Conservation (phyloP, 2,797 vertebrate genomes). For the Melanotaenia parkinsoni region DNA sequence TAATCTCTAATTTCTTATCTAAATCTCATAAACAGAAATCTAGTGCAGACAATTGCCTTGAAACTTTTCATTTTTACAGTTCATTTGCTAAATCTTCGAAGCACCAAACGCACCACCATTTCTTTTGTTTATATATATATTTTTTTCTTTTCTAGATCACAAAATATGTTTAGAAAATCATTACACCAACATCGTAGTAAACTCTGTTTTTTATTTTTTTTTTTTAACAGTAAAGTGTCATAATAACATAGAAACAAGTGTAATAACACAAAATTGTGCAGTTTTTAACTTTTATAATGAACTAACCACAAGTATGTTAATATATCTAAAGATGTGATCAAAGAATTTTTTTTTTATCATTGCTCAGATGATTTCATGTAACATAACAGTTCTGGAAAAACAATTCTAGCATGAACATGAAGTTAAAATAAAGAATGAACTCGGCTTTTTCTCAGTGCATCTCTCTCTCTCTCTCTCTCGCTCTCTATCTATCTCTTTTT, state of each 20-base stretch:
- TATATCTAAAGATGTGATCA: not conserved
- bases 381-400: constrained; percentile 13
- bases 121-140: not conserved
- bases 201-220: not conserved
- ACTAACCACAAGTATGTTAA: not conserved
- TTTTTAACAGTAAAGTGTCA: not conserved
- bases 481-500: no score
- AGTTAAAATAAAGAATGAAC: constrained; percentile 7
- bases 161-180: constrained; percentile 15
- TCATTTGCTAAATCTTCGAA: constrained; percentile 18
- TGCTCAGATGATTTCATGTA: constrained; percentile 9
- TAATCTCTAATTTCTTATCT: no score
- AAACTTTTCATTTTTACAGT: no score
- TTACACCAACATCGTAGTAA: constrained; percentile 27
- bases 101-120: constrained; percentile 6
- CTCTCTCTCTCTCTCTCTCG: not conserved
- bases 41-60: no score
- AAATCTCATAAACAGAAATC: no score
- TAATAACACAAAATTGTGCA: not conserved
- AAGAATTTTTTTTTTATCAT: not conserved
- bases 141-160: not conserved
- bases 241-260: not conserved
- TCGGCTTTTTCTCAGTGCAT: not conserved
- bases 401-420: constrained; percentile 14
- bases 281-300: not conserved